These are phyloP conservation scores for Dorcus parallelipipedus DNA, from an alignment of 2,888 invertebrate genomes.

Conservation along the genomic window DNA sequence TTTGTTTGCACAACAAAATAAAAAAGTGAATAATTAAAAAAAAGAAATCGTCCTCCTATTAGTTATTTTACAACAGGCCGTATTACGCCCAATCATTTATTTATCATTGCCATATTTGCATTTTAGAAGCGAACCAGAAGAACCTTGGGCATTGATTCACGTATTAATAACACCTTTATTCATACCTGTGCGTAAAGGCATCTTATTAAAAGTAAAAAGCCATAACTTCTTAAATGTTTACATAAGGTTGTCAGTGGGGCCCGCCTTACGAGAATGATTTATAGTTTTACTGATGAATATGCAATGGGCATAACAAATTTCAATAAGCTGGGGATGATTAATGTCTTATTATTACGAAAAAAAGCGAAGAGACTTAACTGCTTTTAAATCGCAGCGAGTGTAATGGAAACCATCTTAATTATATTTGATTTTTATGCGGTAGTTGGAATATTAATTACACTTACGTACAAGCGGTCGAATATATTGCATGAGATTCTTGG, in stretches of 20 bases:
- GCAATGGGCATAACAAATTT: slow-evolving; percentile 47
- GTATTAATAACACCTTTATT: background rate
- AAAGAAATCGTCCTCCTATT: too few relatives aligned
- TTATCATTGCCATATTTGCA: too few relatives aligned
- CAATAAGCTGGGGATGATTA: slow-evolving; percentile 45
- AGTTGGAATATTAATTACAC: slow-evolving; percentile 8
- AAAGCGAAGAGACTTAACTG: slow-evolving; percentile 7
- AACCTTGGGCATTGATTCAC: too few relatives aligned
- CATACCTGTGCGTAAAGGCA: slow-evolving; percentile 3
- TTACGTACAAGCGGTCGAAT: background rate
- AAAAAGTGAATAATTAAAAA: too few relatives aligned
- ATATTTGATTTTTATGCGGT: slow-evolving; percentile 23
- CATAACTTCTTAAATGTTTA: slow-evolving; percentile 30
- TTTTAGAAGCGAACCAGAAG: too few relatives aligned
- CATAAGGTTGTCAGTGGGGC: slow-evolving; percentile 35
- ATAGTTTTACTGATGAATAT: slow-evolving; percentile 46
- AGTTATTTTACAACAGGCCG: too few relatives aligned
- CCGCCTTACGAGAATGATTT: slow-evolving; percentile 41
- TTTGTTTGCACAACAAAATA: too few relatives aligned
- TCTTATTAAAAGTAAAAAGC: slow-evolving; percentile 15
- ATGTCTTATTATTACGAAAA: slow-evolving; percentile 31
- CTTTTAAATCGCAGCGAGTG: slow-evolving; percentile 1
- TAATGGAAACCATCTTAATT: slow-evolving; percentile 25
- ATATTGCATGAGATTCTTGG: too few relatives aligned
- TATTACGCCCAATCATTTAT: too few relatives aligned